Base-by-base conservation (phyloP, 2,888 invertebrate species). In the Lissocephala sabroskyi region DNA sequence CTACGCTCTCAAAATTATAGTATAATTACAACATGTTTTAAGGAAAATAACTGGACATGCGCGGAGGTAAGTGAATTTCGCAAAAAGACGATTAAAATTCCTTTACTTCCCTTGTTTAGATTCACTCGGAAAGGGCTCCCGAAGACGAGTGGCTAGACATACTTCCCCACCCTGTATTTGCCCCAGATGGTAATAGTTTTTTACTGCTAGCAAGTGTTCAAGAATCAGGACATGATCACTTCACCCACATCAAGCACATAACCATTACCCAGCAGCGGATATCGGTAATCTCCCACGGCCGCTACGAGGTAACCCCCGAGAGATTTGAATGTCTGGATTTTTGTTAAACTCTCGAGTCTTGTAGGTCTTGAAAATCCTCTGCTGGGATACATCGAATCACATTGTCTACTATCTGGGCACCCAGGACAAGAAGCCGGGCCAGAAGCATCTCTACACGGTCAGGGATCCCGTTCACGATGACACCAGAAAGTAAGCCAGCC, bases 1-100 rank as follows among this genome's bases (percentile, higher is more conserved):
- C 95, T 95, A 84, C 89, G 98, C 67, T 91, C 93, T 36, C 97
- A 98, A 86, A 97, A 97, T 85, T 88, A 94, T 62, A 94, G 95
- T 67, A 89, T 96, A 55, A 90, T 97, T 71, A 92, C 95, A 58
- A 89, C 94, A 57, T 97, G 97, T 84, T 89, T 90, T 53, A 89
- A 91, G 36, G 92, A 74, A 29, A 45, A 92, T 5, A 91, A 90
- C 80, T 93, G 95, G 91, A 89, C 90, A 47, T 97, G 97, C 85
- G 87, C 89, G 62, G 92, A 94, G 89, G 95, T 95, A 77, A n/a
- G n/a, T n/a, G n/a, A n/a, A n/a, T n/a, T n/a, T n/a, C n/a, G n/a
- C n/a, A n/a, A n/a, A n/a, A n/a, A n/a, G n/a, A 84, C 86, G 7
- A 23, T 23, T 7, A 7, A 3, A 5, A 23, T 7, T 3, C 3